Percentiles rank a stretch among this genome's conserved stretches.
phyloP scores from a whole-genome alignment of 2,888 invertebrate genomes.

The Azorinus chamasolen region DNA sequence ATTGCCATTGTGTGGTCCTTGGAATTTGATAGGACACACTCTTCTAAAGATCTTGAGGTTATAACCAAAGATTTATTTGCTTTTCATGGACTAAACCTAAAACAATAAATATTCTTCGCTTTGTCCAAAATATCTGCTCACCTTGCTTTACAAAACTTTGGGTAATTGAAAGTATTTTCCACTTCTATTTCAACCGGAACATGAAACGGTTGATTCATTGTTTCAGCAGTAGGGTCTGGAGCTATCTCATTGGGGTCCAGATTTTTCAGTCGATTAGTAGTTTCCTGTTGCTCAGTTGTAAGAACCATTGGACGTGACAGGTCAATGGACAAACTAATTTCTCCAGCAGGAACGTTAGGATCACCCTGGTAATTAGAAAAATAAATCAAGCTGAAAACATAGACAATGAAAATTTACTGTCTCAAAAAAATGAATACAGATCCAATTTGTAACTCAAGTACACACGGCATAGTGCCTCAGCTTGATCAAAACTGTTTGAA shows the following conservation, averaged over 20 bases:
- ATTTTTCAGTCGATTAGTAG: conserved; percentile 59
- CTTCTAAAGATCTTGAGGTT: no score
- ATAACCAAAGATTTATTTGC: no score
- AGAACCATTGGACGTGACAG: conserved; percentile 80
- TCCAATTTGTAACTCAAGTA: no score
- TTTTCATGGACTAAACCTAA: no score
- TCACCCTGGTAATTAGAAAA: conserved; percentile 78
- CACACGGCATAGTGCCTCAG: no score
- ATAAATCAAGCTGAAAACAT: not conserved
- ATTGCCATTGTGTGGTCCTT: no score
- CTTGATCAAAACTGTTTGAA: no score
- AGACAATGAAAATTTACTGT: conserved; percentile 2
- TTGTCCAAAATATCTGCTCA: no score
- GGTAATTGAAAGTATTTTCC: conserved; percentile 19
- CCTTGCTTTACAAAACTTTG: conserved; percentile 18
- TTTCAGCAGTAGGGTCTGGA: conserved; percentile 37
- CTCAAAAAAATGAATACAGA: no score
- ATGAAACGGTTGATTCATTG: conserved; percentile 74
- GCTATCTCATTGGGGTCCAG: conserved; percentile 65
- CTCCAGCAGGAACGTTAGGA: conserved; percentile 83
- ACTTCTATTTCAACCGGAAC: conserved; percentile 65
- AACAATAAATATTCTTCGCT: no score
- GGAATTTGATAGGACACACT: no score
- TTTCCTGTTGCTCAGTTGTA: conserved; percentile 74
- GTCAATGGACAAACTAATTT: conserved; percentile 79